phyloP scores from a whole-genome alignment of 1,140 invertebrate genomes.

The Orius laevigatus region DNA sequence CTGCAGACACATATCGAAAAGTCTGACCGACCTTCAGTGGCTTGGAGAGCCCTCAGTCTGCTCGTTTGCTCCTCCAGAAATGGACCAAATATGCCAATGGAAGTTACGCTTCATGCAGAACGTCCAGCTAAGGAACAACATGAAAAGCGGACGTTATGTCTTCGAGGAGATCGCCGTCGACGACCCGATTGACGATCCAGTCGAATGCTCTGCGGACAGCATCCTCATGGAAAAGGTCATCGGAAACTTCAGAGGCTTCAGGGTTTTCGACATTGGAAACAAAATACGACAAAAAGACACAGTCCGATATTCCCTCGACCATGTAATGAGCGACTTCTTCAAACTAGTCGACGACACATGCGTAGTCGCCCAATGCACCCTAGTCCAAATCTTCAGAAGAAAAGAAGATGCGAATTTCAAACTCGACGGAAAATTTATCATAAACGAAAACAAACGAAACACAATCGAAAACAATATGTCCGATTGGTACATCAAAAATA shows the following conservation, averaged over 20 bases:
- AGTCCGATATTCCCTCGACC: constrained; percentile 10
- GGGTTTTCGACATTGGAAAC: constrained; percentile 1
- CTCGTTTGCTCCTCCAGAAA: not conserved
- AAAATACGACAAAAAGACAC: constrained; percentile 3
- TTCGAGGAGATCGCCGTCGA: not conserved
- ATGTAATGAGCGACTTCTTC: constrained; percentile 14
- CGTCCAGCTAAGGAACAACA: constrained; percentile 13
- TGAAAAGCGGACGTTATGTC: constrained; percentile 7
- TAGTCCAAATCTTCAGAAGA: constrained; percentile 14
- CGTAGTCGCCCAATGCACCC: constrained; percentile 16
- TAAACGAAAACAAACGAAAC: constrained; percentile 12
- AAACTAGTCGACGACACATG: constrained; percentile 10
- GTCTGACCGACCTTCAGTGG: constrained; percentile 1
- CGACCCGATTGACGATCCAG: not conserved
- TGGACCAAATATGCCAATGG: constrained; percentile 14
- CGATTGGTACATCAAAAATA: constrained; percentile 15
- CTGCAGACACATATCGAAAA: constrained; percentile 10
- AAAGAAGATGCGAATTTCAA: constrained; percentile 1
- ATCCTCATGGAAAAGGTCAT: constrained; percentile 2
- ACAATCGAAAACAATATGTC: constrained; percentile 8
- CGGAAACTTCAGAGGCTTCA: constrained; percentile 8
- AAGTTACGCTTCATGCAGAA: constrained; percentile 15
- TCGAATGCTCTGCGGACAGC: constrained; percentile 4
- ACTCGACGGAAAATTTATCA: constrained; percentile 4
- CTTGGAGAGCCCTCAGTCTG: constrained; percentile 2